phyloP scores from a whole-genome alignment of 2,797 vertebrate species.

The Phaenicophaeus curvirostris region DNA sequence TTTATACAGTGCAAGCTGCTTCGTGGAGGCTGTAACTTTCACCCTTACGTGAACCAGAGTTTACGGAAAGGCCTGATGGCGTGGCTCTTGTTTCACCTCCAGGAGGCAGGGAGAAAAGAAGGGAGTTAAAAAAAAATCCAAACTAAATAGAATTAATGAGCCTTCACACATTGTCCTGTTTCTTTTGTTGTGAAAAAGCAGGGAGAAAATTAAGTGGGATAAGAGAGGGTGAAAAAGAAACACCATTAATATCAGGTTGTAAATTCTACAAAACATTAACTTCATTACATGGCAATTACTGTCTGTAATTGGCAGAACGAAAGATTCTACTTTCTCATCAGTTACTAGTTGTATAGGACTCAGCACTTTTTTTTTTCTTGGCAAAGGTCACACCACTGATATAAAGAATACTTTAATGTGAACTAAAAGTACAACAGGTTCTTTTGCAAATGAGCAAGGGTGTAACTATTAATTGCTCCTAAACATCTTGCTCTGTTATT shows the following conservation, averaged over 20 bases:
- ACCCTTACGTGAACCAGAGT: constrained; percentile 82
- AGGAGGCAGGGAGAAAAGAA: constrained; percentile 49
- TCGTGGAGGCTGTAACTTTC: constrained; percentile 70
- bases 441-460: constrained; percentile 36
- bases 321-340: constrained; percentile 78
- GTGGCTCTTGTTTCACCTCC: constrained; percentile 79
- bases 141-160: constrained; percentile 85
- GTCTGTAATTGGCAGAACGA: constrained; percentile 76
- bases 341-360: constrained; percentile 66
- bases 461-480: constrained; percentile 45
- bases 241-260: constrained; percentile 81
- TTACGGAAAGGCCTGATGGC: constrained; percentile 74
- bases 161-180: constrained; percentile 82
- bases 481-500: not conserved
- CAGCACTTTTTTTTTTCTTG: constrained; percentile 74
- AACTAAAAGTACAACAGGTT: constrained; percentile 56
- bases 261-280: constrained; percentile 89
- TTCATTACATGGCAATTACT: constrained; percentile 86
- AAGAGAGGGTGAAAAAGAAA: constrained; percentile 72
- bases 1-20: constrained; percentile 65
- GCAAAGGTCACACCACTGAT: constrained; percentile 76
- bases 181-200: constrained; percentile 82
- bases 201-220: constrained; percentile 73
- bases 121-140: constrained; percentile 64
- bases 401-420: constrained; percentile 60